Percentiles rank a stretch among this genome's conserved stretches.
phyloP scores from a whole-genome alignment of 2,797 vertebrate species.

The Hyperoplus immaculatus region DNA sequence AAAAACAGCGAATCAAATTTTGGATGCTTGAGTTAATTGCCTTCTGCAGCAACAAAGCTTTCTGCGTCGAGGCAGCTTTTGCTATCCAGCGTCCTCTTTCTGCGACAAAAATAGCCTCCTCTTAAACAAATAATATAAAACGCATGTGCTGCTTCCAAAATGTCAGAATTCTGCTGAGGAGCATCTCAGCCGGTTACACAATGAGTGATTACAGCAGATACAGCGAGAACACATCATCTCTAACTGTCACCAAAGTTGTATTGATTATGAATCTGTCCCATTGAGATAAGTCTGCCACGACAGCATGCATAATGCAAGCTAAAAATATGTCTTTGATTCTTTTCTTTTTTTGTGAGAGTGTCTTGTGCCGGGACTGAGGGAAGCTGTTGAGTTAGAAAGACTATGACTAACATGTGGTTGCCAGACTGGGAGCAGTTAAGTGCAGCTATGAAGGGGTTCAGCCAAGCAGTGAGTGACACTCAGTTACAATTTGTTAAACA shows the following conservation, averaged over 20 bases:
- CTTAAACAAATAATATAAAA: slow-evolving; percentile 79
- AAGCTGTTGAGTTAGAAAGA: slow-evolving; percentile 14
- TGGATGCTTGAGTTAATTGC: slow-evolving; percentile 45
- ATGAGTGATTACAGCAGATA: slow-evolving; percentile 35
- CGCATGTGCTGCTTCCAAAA: slow-evolving; percentile 50
- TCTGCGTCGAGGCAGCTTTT: slow-evolving; percentile 45
- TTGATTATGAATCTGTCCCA: slow-evolving; percentile 28
- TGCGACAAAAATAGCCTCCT: slow-evolving; percentile 49
- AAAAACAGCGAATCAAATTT: slow-evolving; percentile 31
- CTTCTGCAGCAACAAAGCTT: slow-evolving; percentile 32
- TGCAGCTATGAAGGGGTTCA: slow-evolving; percentile 10
- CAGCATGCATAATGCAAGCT: slow-evolving; percentile 8
- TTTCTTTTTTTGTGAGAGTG: neutral
- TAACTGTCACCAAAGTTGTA: slow-evolving; percentile 42
- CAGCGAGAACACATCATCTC: slow-evolving; percentile 26
- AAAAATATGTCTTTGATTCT: neutral
- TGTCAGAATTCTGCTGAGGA: slow-evolving; percentile 42
- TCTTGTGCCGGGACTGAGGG: slow-evolving; percentile 17
- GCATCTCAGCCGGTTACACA: slow-evolving; percentile 17
- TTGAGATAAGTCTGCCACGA: slow-evolving; percentile 8
- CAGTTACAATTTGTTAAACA: neutral
- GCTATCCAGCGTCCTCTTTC: slow-evolving; percentile 44
- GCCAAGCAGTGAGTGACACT: slow-evolving; percentile 7
- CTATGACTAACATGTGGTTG: slow-evolving; percentile 54
- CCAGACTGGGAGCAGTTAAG: slow-evolving; percentile 49